These are phyloP conservation scores for Lota lota DNA, from an alignment of 2,113 vertebrate species.

Conservation along the genomic window DNA sequence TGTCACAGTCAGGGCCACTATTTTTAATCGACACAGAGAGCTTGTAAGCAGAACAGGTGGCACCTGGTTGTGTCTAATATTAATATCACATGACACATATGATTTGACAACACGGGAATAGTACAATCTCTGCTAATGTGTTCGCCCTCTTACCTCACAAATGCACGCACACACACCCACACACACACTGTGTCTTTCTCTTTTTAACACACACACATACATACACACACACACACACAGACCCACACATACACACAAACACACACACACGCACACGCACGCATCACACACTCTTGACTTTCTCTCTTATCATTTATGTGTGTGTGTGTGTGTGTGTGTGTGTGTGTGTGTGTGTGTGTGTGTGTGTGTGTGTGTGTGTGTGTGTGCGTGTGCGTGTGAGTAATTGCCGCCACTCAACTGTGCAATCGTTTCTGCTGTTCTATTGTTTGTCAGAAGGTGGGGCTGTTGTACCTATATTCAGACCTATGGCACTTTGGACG, in stretches of 20 bases:
- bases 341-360: background rate
- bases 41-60: background rate
- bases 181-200: too few relatives aligned
- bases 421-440: background rate
- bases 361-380: background rate
- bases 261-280: background rate
- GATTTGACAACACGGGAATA: too few relatives aligned
- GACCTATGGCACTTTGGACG: too few relatives aligned
- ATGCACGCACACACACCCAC: background rate
- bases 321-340: background rate
- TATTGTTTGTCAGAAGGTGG: conserved; percentile 57
- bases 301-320: background rate
- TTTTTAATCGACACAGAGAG: background rate
- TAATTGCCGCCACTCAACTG: conserved; percentile 9
- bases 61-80: background rate
- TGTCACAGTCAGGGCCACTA: background rate
- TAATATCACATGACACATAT: background rate
- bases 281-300: background rate
- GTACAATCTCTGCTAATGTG: background rate
- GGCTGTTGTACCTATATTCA: conserved; percentile 50
- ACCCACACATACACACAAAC: background rate
- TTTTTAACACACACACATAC: background rate
- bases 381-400: background rate
- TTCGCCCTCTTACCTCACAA: background rate
- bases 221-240: background rate